Evolutionary conservation across 2,113 vertebrate species (phyloP), one percentile per base, ranked within the genome.

Genomic region (Camelus dromedarius): DNA sequence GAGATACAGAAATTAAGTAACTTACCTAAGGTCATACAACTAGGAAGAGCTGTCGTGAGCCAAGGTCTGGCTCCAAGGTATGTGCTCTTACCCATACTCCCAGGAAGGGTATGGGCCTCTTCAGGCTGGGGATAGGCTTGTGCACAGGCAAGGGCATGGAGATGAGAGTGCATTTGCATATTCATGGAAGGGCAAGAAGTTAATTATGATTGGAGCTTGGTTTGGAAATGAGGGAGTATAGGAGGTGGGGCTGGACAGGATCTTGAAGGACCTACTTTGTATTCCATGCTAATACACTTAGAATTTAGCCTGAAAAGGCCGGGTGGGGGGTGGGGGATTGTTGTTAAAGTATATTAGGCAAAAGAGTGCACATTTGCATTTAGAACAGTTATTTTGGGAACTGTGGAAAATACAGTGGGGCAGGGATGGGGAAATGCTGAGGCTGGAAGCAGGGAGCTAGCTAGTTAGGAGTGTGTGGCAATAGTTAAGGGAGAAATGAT

Each of bases 341-440:
- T 79, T 93, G 48, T 80, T 96, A 79, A 83, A 91, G 76, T 94
- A 48, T 85, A 60, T 96, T 89, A 89, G 32, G 83, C 38, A 95
- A 79, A 94, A 26, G 54, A 96, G 54, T 93, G 26, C 38, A 77
- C 60, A 87, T 96, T 97, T 95, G 90, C 75, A 82, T 90, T 93
- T 96, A 85, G 85, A 95, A 82, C 73, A 96, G 56, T 87, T 96
- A 90, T 96, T 96, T 96, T 69, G 54, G 85, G 54, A 96, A 90
- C 85, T 86, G 72, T 96, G 60, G 67, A 58, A 95, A 95, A 81
- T 93, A 58, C 28, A 70, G 50, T 72, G 81, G 20, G 79, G 2
- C 66, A 64, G 26, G 62, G 42, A 81, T 86, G 73, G 85, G 67
- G 69, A 91, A 95, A 91, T 26, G 20, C 58, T 58, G 81, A 96